Evolutionary conservation across 1,140 invertebrate genomes (phyloP).

Genomic region (Subanguina moxae): DNA sequence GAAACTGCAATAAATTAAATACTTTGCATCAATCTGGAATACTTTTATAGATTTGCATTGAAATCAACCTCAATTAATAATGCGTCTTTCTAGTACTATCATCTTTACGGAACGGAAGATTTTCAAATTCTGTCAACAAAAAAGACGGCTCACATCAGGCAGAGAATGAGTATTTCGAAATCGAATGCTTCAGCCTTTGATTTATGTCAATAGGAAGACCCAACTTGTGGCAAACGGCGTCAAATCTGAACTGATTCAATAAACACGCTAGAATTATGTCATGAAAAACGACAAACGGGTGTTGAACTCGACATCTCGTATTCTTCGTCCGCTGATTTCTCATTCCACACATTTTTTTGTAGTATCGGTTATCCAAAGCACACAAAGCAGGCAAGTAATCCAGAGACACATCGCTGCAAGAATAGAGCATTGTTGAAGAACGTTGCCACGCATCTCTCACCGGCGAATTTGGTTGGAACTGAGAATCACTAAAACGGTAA

Average conservation of each 20-base stretch:
- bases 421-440: not conserved
- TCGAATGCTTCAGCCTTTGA: not conserved
- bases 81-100: too few relatives aligned
- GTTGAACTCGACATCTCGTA: not conserved
- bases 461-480: not conserved
- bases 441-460: too few relatives aligned
- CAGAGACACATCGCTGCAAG: not conserved
- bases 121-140: too few relatives aligned
- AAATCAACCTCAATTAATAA: too few relatives aligned
- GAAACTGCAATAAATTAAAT: too few relatives aligned
- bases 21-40: too few relatives aligned
- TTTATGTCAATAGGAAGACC: not conserved
- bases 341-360: not conserved
- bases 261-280: too few relatives aligned
- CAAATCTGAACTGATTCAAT: not conserved
- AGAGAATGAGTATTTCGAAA: not conserved
- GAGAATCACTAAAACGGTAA: not conserved
- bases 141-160: too few relatives aligned
- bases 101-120: too few relatives aligned
- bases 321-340: not conserved
- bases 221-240: not conserved
- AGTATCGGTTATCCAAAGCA: constrained; percentile 2
- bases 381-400: constrained; percentile 10
- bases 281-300: not conserved
- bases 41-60: too few relatives aligned